Base-by-base conservation (phyloP, 2,888 invertebrate genomes). In the Eupithecia exiguata region DNA sequence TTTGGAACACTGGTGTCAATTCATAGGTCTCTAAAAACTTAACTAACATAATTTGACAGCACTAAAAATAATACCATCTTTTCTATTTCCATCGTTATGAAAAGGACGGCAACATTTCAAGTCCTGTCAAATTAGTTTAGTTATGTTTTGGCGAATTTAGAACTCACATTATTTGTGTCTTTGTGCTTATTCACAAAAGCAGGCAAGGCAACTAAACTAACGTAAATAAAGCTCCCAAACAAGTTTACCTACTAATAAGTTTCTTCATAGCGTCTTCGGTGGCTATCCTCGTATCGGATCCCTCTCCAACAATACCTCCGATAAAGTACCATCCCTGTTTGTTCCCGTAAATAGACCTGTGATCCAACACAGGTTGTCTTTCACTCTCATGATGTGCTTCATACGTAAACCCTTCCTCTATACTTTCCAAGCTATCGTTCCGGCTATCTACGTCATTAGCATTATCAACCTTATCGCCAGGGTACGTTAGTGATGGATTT, bases 271-370 rank as follows among this genome's bases (percentile, higher is more conserved):
- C 97, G 82, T 96, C 95, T 79, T 95, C 95, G 85, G 97, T 96
- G 21, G 97, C 97, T 77, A 95, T 90, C 74, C 94, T 94, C 14
- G 96, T 95, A 85, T 96, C 96, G 18, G 93, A 86, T 70, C 96
- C 96, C 83, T 96, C 95, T 35, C 98, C 97, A 77, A 96, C 96
- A 74, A 98, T 95, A 53, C 97, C 97, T 30, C 97, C 97, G 71
- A 98, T 96, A 96, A 97, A 98, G 89, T 96, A 96, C 98, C 98
- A 98, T 65, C 98, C 98, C 76, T 96, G 96, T 84, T 94, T 95
- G 89, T 97, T 97, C 68, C 95, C 95, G 76, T 95, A 96, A 77
- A 96, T 95, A 82, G 95, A 94, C 74, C 96, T 95, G 80, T 94
- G 95, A 85, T 96, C 96, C 46, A 95, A 89, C 69, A 96, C 94